Evolutionary conservation across 2,113 vertebrate genomes (phyloP), one percentile per base, ranked within the genome.

Genomic region (Balaeniceps rex): DNA sequence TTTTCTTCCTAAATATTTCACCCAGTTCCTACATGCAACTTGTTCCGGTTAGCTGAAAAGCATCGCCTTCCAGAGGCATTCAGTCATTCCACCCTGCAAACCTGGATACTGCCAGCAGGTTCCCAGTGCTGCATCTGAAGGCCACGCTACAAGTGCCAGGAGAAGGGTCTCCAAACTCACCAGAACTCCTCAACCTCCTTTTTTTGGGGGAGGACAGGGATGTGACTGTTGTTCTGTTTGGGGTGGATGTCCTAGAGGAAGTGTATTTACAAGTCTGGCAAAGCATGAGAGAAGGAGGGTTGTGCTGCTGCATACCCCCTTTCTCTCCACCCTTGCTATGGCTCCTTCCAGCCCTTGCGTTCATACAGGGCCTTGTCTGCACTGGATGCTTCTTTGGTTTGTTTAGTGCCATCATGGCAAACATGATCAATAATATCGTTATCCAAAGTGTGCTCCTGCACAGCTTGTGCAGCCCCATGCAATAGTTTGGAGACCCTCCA

Each of bases 401-500:
- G 10, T 6, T 71, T 13, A n/a, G 54, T 58, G 51, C 49, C 72
- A 51, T 14, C 51, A 16, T 3, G 8, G 34, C 51, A 90, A 44
- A 51, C 33, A 60, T 4, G 9, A 38, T 31, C 68, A 47, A 10
- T 25, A 70, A 51, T 19, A 55, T 12, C 17, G 5, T 38, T 19
- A 44, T 10, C 46, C 17, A 6, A 36, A 4, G 0, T 7, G 29
- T 61, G 63, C 68, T 87, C 61, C n/a, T 11, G 2, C 72, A 52
- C 57, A 79, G 49, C 19, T 87, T 52, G 22, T 90, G 87, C 76
- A 79, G 13, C 47, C 13, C 52, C 19, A 8, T 84, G 69, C 29
- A 84, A 26, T 14, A 21, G 31, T 24, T 46, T 95, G 94, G 95
- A 94, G 63, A 19, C 12, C 6, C 58, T 96, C 95, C 94, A 97